Conservation (phyloP, 2,113 vertebrate genomes). For the Acrocephalus arundinaceus region DNA sequence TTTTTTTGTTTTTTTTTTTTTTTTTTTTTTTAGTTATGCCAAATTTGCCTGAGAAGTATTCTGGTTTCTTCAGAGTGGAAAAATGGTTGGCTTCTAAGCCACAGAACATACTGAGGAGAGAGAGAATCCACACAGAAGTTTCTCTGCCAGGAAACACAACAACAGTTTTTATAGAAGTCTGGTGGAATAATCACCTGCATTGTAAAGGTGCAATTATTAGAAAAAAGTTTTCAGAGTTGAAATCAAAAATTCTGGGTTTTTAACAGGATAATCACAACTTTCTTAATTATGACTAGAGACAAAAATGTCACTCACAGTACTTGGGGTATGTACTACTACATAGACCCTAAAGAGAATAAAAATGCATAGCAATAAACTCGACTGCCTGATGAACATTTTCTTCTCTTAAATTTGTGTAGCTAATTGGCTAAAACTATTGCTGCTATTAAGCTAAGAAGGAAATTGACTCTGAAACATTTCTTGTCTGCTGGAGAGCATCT, state of each 20-base stretch:
- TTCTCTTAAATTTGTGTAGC: background rate
- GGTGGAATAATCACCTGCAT: background rate
- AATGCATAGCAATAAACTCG: background rate
- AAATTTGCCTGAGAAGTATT: background rate
- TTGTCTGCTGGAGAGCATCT: background rate
- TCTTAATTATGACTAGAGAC: background rate
- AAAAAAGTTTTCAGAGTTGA: background rate
- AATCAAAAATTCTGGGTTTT: background rate
- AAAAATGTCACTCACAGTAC: background rate
- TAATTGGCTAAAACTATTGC: background rate
- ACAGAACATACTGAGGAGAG: background rate
- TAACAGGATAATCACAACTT: background rate
- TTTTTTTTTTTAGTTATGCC: background rate
- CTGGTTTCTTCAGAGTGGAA: background rate
- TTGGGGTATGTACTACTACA: rapidly evolving
- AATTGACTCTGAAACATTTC: background rate
- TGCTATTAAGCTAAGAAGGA: background rate
- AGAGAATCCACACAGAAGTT: background rate
- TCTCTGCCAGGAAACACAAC: background rate
- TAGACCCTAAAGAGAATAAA: background rate
- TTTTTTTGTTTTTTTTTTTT: background rate
- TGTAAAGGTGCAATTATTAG: background rate
- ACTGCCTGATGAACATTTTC: background rate
- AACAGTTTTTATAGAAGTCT: background rate
- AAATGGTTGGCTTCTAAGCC: background rate